A percentile compares a stretch with the other conserved stretches of the same genome.
Conservation (phyloP, 2,888 invertebrate genomes). For the Acrocyrtus sp. region DNA sequence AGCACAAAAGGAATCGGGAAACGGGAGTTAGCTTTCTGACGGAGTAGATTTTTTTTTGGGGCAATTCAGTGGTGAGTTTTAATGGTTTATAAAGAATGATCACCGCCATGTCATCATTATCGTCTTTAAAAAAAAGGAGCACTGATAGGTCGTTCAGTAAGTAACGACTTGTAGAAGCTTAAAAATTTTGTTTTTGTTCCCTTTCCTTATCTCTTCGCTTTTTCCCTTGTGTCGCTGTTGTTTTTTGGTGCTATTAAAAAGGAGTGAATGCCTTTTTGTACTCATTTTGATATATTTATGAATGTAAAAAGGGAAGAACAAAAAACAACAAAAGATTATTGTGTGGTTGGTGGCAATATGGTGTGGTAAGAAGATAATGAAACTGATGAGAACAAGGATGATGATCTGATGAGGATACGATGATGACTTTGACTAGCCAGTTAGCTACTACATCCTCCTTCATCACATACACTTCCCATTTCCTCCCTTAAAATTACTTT, state of each 20-base stretch:
- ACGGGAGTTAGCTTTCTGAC: neutral
- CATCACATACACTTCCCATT: too few relatives aligned
- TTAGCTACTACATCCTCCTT: constrained; percentile 13
- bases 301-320: constrained; percentile 41
- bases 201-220: neutral
- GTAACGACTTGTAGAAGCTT: neutral
- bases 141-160: neutral
- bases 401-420: constrained; percentile 19
- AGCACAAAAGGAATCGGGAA: neutral
- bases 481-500: constrained; percentile 9
- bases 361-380: constrained; percentile 13
- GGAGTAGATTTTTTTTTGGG: neutral
- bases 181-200: constrained; percentile 14
- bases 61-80: neutral
- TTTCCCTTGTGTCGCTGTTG: constrained; percentile 23
- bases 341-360: constrained; percentile 25
- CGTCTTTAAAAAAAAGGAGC: neutral
- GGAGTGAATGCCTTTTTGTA: constrained; percentile 37
- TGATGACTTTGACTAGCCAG: constrained; percentile 1
- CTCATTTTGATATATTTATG: constrained; percentile 50
- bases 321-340: constrained; percentile 19
- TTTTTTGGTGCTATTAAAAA: constrained; percentile 30
- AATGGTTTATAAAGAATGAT: neutral
- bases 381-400: constrained; percentile 25
- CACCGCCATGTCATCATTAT: neutral